Conservation (phyloP, 2,888 invertebrate genomes). For the Cabera pusaria region DNA sequence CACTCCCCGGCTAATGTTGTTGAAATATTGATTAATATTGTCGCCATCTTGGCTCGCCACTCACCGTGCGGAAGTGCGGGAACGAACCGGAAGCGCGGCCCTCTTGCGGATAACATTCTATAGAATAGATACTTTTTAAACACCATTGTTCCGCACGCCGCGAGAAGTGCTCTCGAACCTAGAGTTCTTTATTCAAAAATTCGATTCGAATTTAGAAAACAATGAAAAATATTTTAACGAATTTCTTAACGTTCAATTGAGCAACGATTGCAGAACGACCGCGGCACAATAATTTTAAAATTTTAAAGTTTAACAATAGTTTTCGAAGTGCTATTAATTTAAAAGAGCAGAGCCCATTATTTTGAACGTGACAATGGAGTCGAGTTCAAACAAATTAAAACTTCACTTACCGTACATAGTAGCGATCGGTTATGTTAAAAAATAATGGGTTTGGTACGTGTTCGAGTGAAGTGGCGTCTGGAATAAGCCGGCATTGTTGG, state of each 20-base stretch:
- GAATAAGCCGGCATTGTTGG: constrained; percentile 33
- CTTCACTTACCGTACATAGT: constrained; percentile 14
- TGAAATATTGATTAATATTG: constrained; percentile 85
- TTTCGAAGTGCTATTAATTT: constrained; percentile 33
- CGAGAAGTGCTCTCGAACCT: constrained; percentile 49
- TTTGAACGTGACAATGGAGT: constrained; percentile 16
- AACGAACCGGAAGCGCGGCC: constrained; percentile 54
- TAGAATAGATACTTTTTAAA: constrained; percentile 58
- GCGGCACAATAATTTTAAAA: constrained; percentile 2
- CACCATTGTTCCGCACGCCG: constrained; percentile 55
- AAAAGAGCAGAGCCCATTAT: constrained; percentile 26
- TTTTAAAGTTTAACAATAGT: constrained; percentile 24
- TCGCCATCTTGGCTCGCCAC: constrained; percentile 76
- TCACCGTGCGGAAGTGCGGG: constrained; percentile 59
- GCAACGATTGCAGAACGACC: constrained; percentile 41
- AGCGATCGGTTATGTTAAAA: constrained; percentile 26
- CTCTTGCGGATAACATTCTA: constrained; percentile 56
- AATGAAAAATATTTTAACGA: constrained; percentile 37
- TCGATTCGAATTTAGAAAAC: constrained; percentile 30
- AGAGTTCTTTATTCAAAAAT: constrained; percentile 20
- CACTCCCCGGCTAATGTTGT: constrained; percentile 67
- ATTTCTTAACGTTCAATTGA: constrained; percentile 55
- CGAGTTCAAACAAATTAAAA: constrained; percentile 21
- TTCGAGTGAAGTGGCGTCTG: constrained; percentile 39
- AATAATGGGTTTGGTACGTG: constrained; percentile 35